Conservation (phyloP, 2,797 vertebrate genomes). For the Anguilla megastoma region DNA sequence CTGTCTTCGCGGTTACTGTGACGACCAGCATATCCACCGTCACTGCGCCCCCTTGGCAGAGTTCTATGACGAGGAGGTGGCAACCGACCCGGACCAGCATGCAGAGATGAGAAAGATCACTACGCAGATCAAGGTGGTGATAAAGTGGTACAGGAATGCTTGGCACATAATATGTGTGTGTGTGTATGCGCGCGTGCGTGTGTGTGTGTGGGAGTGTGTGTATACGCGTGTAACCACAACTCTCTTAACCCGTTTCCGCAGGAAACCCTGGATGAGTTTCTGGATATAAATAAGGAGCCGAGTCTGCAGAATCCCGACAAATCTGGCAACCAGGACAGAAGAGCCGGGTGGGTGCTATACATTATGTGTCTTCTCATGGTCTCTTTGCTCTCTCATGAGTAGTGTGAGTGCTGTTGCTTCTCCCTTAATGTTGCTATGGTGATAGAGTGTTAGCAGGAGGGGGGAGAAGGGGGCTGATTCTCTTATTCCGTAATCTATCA, state of each 20-base stretch:
- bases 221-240: background rate
- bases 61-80: constrained; percentile 48
- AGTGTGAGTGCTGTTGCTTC: no score
- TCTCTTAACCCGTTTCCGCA: constrained; percentile 36
- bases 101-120: constrained; percentile 52
- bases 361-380: background rate
- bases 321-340: constrained; percentile 22
- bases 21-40: constrained; percentile 56
- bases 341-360: constrained; percentile 34
- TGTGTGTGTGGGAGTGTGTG: background rate
- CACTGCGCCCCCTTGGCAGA: constrained; percentile 57
- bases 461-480: no score
- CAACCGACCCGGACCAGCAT: constrained; percentile 49
- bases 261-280: constrained; percentile 63
- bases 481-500: no score
- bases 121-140: constrained; percentile 59
- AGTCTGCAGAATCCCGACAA: constrained; percentile 8
- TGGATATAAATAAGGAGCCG: constrained; percentile 56
- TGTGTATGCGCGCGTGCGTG: no score
- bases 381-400: background rate
- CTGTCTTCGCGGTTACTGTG: constrained; percentile 56
- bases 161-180: background rate
- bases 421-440: no score
- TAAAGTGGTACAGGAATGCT: background rate
- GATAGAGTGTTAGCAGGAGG: no score